Base-by-base conservation (phyloP, 30 jellyfish, hydroid and myxozoan species). In the Aurelia aurita complex sp. Pacific region DNA sequence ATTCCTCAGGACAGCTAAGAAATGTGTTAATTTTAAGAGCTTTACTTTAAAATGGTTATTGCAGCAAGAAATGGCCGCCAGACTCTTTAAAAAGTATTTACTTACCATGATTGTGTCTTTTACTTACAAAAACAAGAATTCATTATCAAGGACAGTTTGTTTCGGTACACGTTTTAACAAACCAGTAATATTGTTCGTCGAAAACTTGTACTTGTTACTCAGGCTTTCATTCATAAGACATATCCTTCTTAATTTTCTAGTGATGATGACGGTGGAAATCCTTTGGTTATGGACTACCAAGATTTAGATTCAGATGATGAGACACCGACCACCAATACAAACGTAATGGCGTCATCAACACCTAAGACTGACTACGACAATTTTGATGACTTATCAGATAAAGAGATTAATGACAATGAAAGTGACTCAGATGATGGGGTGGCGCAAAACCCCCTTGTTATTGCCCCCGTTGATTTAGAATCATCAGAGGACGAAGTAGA, bases 211-310 rank as follows among this genome's bases (percentile, higher is more conserved):
- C 29, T 0, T 40, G 6, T 40, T 9, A 40, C 4, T 40, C 52
- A 40, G 6, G 52, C 6, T 40, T 2, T 9, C 52, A 40, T 6
- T 40, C 6, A 40, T 1, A 23, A 40, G 57, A 46, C 57, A 4
- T 46, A 4, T 40, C 9, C 6, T 46, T 46, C 57, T 0, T 46
- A 6, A 46, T 6, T 46, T 46, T 46, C 14, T 43, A 87, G 90
- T 51, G 96, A 87, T n/a, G 88, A 78, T 32, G 96, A 87, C 2
- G 96, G 89, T 53, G 97, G 97, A 43, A 88, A 88, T 61, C 97
- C 97, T 9, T 69, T 88, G 38, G 97, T 88, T 42, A 70, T 67
- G 83, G 87, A 78, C 73, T 88, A 67, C 29, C 97, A 88, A 66
- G 97, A 88, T 50, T 74, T 88, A 5, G 91, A 80, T 36, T 88